Conservation (phyloP, 2,888 invertebrate genomes). For the Drosophila gaucha region DNA sequence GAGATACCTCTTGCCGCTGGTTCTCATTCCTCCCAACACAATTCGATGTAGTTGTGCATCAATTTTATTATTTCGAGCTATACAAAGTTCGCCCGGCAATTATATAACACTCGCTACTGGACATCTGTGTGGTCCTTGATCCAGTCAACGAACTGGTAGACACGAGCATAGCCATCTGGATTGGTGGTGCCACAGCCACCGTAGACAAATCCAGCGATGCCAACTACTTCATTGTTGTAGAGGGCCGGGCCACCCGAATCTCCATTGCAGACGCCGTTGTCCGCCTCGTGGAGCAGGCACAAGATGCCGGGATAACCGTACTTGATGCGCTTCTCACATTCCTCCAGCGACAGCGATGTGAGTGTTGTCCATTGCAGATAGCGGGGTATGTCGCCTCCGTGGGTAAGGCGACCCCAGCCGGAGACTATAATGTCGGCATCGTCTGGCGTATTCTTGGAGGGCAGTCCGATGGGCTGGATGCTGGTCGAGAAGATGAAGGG, state of each 20-base stretch:
- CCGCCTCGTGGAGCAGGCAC: slow-evolving; percentile 68
- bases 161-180: slow-evolving; percentile 82
- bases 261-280: slow-evolving; percentile 78
- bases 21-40: too few relatives aligned
- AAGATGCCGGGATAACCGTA: slow-evolving; percentile 59
- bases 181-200: slow-evolving; percentile 64
- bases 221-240: slow-evolving; percentile 73
- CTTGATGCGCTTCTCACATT: slow-evolving; percentile 47
- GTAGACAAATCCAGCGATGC: slow-evolving; percentile 73
- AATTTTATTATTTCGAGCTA: slow-evolving; percentile 2
- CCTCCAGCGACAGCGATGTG: slow-evolving; percentile 27
- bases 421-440: slow-evolving; percentile 67
- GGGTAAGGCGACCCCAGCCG: slow-evolving; percentile 75
- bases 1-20: background rate
- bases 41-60: background rate
- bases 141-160: slow-evolving; percentile 71
- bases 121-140: slow-evolving; percentile 58
- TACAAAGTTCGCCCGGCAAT: background rate
- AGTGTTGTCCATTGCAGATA: slow-evolving; percentile 75
- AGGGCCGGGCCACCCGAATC: slow-evolving; percentile 81
- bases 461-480: slow-evolving; percentile 74
- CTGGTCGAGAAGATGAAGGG: slow-evolving; percentile 64
- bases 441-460: slow-evolving; percentile 56
- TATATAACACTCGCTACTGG: background rate
- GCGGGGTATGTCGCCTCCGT: slow-evolving; percentile 65